phyloP scores from a whole-genome alignment of 2,113 vertebrate species.

The Serranochromis macrocephalus region DNA sequence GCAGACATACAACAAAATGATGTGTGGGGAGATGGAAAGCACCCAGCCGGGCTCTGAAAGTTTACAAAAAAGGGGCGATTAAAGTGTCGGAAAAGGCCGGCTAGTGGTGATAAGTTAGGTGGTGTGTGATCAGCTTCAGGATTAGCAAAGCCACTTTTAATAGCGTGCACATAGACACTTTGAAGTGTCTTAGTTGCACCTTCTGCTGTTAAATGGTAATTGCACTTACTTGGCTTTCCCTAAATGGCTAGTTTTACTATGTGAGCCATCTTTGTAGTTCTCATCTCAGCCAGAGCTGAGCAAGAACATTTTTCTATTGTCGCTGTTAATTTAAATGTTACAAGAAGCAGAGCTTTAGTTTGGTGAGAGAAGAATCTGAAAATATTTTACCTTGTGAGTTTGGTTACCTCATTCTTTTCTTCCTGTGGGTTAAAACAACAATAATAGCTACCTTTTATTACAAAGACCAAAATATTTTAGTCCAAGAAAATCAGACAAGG shows the following conservation, averaged over 20 bases:
- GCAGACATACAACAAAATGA: slow-evolving; percentile 42
- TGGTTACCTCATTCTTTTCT: not conserved
- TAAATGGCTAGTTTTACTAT: not conserved
- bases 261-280: not conserved
- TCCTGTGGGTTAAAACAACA: not conserved
- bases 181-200: not conserved
- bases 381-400: not conserved
- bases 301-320: not conserved
- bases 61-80: slow-evolving; percentile 52
- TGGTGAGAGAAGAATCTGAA: not conserved
- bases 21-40: slow-evolving; percentile 63
- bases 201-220: not conserved
- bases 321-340: not conserved
- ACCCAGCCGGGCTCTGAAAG: slow-evolving; percentile 21
- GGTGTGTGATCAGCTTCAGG: slow-evolving; percentile 30
- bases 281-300: not conserved
- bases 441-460: not conserved
- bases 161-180: not conserved
- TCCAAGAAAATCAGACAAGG: not conserved
- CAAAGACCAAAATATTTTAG: not conserved
- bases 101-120: slow-evolving; percentile 63
- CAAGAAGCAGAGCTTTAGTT: not conserved
- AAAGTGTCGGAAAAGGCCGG: slow-evolving; percentile 60
- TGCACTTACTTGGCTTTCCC: not conserved
- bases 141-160: slow-evolving; percentile 44